Base-by-base conservation (phyloP, 2,797 vertebrate genomes). In the Melanitta fusca region DNA sequence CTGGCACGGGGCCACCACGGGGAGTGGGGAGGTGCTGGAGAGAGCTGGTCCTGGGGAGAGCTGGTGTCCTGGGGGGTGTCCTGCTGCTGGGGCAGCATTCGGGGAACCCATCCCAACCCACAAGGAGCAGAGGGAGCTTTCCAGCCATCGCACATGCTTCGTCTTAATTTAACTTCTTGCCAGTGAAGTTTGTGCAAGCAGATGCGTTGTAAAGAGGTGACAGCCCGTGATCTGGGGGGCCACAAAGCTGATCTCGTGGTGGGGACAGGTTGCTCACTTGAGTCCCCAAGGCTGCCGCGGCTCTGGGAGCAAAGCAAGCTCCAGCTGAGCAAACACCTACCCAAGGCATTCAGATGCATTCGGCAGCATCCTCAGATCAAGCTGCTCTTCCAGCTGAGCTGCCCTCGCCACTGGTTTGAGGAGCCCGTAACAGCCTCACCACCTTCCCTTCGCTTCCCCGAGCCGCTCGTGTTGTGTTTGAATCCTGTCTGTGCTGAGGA, bases 61-160 rank as follows among this genome's bases (percentile, higher is more conserved):
- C 56, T 22, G 74, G 60, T 9, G 4, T 85, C 87, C 84, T 1
- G 2, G 81, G 60, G 18, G 74, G 60, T 8, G 4, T 82, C 87
- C 81, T 1, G 2, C 87, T 28, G 75, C 68, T 62, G 11, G 39
- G 73, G 3, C 25, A 68, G n/a, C 22, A n/a, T 43, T 61, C 34
- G 43, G 80, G 69, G 57, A 24, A 25, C 14, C 28, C 86, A 7
- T 12, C 53, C 49, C 12, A 1, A 1, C 28, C 11, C 36, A 3
- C 6, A 7, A 61, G 1, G 77, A 66, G 41, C 57, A 5, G 43
- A 51, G 15, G 8, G 5, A 3, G 17, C 6, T 28, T 34, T 30
- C 7, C 32, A 61, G n/a, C 8, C 21, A 6, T 17, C 4, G 1
- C 17, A 1, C 0, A 0, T 36, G 8, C 2, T 81, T 39, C 34